Percentiles rank a stretch among this genome's conserved stretches.
phyloP scores from a whole-genome alignment of 64 coral and sea anemone species.

The Montipora foliosa region DNA sequence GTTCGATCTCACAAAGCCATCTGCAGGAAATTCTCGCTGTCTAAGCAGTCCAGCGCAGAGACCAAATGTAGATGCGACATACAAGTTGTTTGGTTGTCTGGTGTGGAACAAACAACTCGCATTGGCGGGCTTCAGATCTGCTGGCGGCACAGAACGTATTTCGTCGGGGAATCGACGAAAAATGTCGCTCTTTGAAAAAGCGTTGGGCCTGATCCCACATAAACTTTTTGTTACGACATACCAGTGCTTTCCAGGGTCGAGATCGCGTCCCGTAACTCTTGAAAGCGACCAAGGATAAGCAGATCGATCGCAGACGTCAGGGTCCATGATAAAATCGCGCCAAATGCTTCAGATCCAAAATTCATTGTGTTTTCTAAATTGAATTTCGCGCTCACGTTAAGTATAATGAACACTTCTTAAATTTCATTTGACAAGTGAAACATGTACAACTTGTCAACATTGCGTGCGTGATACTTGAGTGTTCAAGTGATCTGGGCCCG shows the following conservation, averaged over 20 bases:
- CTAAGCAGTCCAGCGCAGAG: not conserved
- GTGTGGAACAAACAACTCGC: constrained; percentile 30
- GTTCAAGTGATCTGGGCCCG: too few relatives aligned
- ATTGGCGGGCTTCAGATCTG: constrained; percentile 35
- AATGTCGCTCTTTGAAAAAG: constrained; percentile 33
- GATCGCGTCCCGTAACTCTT: constrained; percentile 24
- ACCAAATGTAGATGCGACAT: not conserved
- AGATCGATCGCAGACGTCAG: not conserved
- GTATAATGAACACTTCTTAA: too few relatives aligned
- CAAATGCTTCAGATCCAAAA: constrained; percentile 19
- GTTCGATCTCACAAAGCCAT: not conserved
- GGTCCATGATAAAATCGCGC: constrained; percentile 23
- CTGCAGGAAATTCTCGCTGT: not conserved
- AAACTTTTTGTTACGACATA: constrained; percentile 26
- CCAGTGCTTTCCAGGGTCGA: constrained; percentile 33
- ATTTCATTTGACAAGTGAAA: too few relatives aligned
- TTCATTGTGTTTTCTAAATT: constrained; percentile 39
- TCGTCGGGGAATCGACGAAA: constrained; percentile 29
- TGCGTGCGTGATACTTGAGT: too few relatives aligned
- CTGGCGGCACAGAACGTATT: constrained; percentile 13
- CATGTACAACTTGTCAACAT: too few relatives aligned
- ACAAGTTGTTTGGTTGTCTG: constrained; percentile 16
- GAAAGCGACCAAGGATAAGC: constrained; percentile 16
- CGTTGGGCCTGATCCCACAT: constrained; percentile 1
- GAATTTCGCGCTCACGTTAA: not conserved